These are phyloP conservation scores for Sebastes cheni DNA, from an alignment of 2,797 vertebrate genomes.

Conservation along the genomic window DNA sequence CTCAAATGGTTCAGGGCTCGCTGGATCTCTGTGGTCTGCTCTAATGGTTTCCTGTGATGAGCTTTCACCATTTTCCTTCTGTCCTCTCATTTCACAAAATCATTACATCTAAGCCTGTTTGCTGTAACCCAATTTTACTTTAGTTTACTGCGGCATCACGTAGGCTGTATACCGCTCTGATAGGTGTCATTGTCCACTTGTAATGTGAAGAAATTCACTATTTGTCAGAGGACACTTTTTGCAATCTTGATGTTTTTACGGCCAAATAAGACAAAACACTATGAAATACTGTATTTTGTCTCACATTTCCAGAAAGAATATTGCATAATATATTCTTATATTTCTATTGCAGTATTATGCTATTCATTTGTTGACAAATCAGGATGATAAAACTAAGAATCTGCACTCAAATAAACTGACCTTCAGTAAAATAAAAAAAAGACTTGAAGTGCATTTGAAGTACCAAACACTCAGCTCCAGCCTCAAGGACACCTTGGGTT, in stretches of 20 bases:
- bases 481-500: neutral
- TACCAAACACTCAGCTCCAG: neutral
- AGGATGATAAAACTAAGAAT: neutral
- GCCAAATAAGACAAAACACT: too few species aligned
- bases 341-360: neutral
- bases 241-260: neutral
- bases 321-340: neutral
- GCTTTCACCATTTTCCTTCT: neutral
- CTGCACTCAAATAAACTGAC: neutral
- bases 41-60: slow-evolving; percentile 30
- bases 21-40: neutral
- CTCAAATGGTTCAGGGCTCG: neutral
- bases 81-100: slow-evolving; percentile 1
- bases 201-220: neutral
- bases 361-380: neutral
- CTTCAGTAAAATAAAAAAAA: neutral
- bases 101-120: neutral
- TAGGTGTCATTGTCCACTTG: neutral
- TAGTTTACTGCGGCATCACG: neutral
- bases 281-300: too few species aligned
- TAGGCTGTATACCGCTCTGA: neutral
- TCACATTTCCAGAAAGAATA: neutral
- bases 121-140: neutral
- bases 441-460: neutral
- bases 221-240: neutral